Conservation (phyloP, 2,113 vertebrate species). For the Apistogramma diplotaenia region DNA sequence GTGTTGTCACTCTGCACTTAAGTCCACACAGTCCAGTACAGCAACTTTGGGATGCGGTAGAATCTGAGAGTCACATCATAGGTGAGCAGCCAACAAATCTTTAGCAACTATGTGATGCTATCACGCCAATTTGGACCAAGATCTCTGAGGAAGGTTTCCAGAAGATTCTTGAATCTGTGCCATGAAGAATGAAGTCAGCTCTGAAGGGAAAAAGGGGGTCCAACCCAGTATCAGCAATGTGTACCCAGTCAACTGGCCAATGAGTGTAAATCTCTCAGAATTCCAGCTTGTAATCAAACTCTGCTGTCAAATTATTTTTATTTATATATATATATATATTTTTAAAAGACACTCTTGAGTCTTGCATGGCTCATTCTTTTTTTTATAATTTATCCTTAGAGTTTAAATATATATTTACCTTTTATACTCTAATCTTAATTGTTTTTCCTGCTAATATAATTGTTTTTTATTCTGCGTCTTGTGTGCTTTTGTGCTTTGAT, state of each 20-base stretch:
- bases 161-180: neutral
- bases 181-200: neutral
- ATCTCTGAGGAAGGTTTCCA: neutral
- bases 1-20: no score
- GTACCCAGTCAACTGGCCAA: neutral
- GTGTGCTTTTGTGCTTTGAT: neutral
- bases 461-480: accelerated
- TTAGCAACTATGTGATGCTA: neutral
- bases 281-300: neutral
- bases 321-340: no score
- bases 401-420: neutral
- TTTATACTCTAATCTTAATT: neutral
- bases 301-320: neutral
- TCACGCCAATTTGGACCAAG: neutral
- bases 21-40: no score
- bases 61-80: neutral
- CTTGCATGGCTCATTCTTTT: neutral
- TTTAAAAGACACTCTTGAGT: no score
- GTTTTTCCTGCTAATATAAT: neutral
- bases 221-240: neutral
- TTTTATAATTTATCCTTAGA: neutral
- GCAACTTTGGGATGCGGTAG: neutral
- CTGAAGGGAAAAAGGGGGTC: neutral
- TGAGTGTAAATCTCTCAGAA: neutral
- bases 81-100: neutral